These are phyloP conservation scores for Echinometra lucunter DNA, from an alignment of 53 echinoderm and acorn worm genomes.

Conservation along the genomic window DNA sequence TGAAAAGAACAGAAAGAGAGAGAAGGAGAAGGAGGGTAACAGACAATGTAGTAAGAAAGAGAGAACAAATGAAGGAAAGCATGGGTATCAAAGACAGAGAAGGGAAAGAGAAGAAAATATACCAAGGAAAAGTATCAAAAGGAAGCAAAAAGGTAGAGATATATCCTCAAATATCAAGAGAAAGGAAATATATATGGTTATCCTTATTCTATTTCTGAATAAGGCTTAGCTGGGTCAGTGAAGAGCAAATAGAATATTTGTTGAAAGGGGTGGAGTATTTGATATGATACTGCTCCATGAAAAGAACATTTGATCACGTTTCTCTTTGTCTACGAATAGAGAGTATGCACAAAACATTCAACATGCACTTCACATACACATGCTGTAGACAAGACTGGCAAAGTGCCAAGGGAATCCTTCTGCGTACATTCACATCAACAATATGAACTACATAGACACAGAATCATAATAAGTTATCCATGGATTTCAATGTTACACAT, in stretches of 20 bases:
- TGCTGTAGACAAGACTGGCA: not conserved
- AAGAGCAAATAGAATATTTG: conserved; percentile 16
- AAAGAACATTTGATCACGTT: not conserved
- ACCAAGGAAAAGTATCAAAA: not conserved
- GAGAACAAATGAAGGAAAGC: not conserved
- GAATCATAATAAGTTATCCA: not conserved
- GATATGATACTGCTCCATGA: not conserved
- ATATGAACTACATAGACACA: not conserved
- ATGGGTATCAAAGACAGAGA: not conserved
- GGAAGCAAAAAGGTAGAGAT: not conserved
- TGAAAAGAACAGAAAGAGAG: not conserved
- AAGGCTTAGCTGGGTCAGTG: not conserved
- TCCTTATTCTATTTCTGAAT: not conserved
- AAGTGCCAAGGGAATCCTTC: not conserved
- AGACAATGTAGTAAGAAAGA: not conserved
- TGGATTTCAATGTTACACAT: not conserved
- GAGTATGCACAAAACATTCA: not conserved
- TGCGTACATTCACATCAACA: not conserved
- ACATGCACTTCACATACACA: not conserved
- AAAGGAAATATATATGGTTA: not conserved
- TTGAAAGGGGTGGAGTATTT: conserved; percentile 12
- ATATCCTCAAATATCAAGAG: not conserved
- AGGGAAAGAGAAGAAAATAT: not conserved
- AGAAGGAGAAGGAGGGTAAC: not conserved
- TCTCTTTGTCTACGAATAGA: not conserved